Evolutionary conservation across 23 tunicate genomes (phyloP).

Genomic region (Oikopleura dioica): DNA sequence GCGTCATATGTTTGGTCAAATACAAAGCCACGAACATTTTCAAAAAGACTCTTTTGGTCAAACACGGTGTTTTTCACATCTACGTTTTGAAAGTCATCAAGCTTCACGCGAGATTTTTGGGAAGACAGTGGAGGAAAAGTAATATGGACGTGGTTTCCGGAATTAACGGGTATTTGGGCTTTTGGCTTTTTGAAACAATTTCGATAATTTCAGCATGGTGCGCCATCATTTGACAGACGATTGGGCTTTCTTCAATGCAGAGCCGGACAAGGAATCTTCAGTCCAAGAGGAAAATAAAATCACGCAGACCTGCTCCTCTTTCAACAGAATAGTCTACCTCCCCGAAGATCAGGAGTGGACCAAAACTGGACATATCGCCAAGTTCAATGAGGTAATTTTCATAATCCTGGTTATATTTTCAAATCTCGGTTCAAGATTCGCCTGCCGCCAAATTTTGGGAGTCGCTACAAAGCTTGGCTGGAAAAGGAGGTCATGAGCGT

Average conservation of each 20-base stretch:
- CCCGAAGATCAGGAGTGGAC: constrained; percentile 8
- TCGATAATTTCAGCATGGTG: not conserved
- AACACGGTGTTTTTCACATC: constrained; percentile 64
- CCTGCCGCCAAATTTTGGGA: constrained; percentile 33
- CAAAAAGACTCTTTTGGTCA: constrained; percentile 59
- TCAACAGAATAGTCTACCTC: not conserved
- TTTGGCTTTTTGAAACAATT: not conserved
- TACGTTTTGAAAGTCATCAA: constrained; percentile 69
- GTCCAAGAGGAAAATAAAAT: no score
- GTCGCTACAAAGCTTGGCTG: constrained; percentile 59
- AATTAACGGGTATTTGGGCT: constrained; percentile 35
- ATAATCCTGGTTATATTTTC: not conserved
- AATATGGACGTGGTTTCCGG: constrained; percentile 78
- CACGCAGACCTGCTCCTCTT: not conserved
- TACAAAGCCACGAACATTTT: constrained; percentile 75
- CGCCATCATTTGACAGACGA: constrained; percentile 66
- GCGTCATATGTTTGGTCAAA: constrained; percentile 78
- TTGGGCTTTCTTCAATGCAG: constrained; percentile 72
- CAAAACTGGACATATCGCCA: no score
- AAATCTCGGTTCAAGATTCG: constrained; percentile 20
- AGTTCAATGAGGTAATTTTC: no score
- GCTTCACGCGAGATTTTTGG: constrained; percentile 65
- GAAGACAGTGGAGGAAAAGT: constrained; percentile 65
- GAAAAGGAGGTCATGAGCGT: constrained; percentile 56
- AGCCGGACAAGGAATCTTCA: not conserved